These are phyloP conservation scores for Eriosoma lanigerum DNA, from an alignment of 1,140 invertebrate genomes.

Conservation along the genomic window DNA sequence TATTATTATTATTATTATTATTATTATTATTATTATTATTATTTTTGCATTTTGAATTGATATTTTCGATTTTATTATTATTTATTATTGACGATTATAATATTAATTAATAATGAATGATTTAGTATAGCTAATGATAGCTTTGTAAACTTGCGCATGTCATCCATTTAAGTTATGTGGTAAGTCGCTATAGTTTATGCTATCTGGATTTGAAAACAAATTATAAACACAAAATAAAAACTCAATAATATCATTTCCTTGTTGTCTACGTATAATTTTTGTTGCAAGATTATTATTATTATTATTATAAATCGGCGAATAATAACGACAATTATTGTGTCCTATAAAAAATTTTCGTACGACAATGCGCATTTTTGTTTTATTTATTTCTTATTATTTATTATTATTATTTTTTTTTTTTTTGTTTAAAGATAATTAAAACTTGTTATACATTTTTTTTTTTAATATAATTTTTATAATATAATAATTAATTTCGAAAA, in stretches of 20 bases:
- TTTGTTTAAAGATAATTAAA: conserved; percentile 52
- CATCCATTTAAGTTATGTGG: background rate
- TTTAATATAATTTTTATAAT: conserved; percentile 52
- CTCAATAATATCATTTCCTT: conserved; percentile 11
- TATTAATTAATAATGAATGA: conserved; percentile 44
- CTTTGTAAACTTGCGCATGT: conserved; percentile 50
- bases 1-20: conserved; percentile 35
- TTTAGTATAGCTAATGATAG: conserved; percentile 48
- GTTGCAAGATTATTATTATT: too few relatives aligned
- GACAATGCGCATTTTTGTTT: conserved; percentile 50
- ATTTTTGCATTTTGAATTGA: conserved; percentile 51
- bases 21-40: conserved; percentile 51
- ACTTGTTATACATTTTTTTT: conserved; percentile 51
- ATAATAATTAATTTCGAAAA: conserved; percentile 51
- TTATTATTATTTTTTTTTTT: conserved; percentile 44
- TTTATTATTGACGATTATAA: conserved; percentile 49
- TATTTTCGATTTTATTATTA: conserved; percentile 49
- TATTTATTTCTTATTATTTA: conserved; percentile 50
- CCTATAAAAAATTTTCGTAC: conserved; percentile 26
- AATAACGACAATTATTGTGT: conserved; percentile 25
- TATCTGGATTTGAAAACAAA: conserved; percentile 34
- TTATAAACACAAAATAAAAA: conserved; percentile 10
- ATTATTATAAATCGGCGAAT: conserved; percentile 23
- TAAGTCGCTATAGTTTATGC: conserved; percentile 34
- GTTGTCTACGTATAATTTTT: background rate